A percentile compares a stretch with the other conserved stretches of the same genome.
Evolutionary conservation across 1,140 invertebrate species (phyloP).

Genomic region (Bombus ignitus): DNA sequence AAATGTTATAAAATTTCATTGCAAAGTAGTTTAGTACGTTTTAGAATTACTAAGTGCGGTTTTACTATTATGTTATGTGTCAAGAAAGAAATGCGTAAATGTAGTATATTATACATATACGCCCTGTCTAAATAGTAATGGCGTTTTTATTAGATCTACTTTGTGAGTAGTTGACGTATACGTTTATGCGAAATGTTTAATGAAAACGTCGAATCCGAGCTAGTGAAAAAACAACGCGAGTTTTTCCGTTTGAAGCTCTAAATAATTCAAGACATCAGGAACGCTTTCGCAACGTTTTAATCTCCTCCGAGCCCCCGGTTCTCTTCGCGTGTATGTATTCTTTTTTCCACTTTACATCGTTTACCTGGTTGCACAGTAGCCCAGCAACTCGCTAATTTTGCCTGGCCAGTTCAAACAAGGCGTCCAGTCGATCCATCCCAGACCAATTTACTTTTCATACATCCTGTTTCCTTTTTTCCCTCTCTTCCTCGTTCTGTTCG

Average conservation of each 20-base stretch:
- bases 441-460: slow-evolving; percentile 8
- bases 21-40: background rate
- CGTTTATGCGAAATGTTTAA: no score
- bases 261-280: background rate
- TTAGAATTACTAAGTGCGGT: background rate
- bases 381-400: background rate
- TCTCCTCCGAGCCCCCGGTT: background rate
- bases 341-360: background rate
- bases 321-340: background rate
- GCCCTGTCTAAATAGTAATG: no score
- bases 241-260: background rate
- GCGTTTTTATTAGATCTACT: no score
- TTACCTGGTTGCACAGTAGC: background rate
- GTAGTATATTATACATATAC: no score
- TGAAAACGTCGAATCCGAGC: background rate
- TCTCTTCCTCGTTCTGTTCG: background rate
- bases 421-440: background rate
- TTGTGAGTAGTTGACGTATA: no score
- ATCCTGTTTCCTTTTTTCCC: background rate
- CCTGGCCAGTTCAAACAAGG: background rate
- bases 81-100: no score
- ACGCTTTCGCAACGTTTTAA: background rate
- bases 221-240: background rate
- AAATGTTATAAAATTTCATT: no score
- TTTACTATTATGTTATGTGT: no score